Evolutionary conservation across 1,140 invertebrate genomes (phyloP), one percentile per base, ranked within the genome.

Genomic region (Andrena cerasifolii): DNA sequence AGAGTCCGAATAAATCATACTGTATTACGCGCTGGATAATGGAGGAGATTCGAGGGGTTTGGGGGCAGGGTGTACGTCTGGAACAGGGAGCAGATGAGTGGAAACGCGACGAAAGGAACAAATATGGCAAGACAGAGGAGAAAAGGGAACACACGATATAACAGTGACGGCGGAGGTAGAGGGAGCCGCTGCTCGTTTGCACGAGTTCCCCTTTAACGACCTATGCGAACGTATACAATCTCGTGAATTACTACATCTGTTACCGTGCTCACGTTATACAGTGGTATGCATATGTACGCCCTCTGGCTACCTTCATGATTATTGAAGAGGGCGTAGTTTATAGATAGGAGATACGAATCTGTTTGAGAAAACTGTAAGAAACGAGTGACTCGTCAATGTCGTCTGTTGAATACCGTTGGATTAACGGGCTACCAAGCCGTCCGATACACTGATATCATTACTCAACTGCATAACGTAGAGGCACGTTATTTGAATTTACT

Each of bases 1-100:
- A 85, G 79, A 87, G 78, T 59, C 65, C 59, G 71, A 86, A 89
- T 91, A 91, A 89, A 89, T 90, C 86, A 89, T 84, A 66, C 59
- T 75, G 80, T 78, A 85, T 87, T 87, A 87, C 80, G 49, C 51
- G 61, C 58, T 45, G 58, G 28, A 76, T 87, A 85, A 79, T 71
- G 47, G 58, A 43, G 76, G 59, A 40, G 78, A 78, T 58, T 51
- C 24, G n/a, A 7, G 56, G n/a, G n/a, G n/a, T n/a, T n/a, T n/a
- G 49, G 6, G 26, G 18, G 28, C 31, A 49, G 59, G 49, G 45
- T 47, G 40, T 51, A 58, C 59, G 47, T 8, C 31, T 73, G 67
- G 72, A 65, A 67, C 65, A 74, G 59, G 63, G 61, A 66, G 66
- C 59, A 70, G 21, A 56, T 75, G 73, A 54, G 61, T 31, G 75